A percentile compares a stretch with the other conserved stretches of the same genome.
These are phyloP conservation scores for Drosophila paramelanica DNA, from an alignment of 2,888 invertebrate genomes.

Conservation along the genomic window DNA sequence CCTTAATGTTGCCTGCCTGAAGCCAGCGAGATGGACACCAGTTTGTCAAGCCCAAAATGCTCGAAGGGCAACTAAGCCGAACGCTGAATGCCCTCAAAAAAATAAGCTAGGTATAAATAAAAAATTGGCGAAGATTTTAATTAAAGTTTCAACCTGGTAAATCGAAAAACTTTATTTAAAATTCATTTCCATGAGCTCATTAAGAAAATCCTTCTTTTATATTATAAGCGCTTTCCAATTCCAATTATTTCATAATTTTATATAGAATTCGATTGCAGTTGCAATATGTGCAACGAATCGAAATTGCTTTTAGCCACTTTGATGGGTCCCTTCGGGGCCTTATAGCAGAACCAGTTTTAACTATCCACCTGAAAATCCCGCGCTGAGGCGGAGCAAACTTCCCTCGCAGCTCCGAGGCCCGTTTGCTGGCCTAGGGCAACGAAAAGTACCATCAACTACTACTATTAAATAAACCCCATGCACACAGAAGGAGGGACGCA, in stretches of 20 bases:
- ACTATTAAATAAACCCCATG: conserved; percentile 45
- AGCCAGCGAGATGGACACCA: conserved; percentile 5
- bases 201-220: not conserved
- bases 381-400: conserved; percentile 19
- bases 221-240: no score
- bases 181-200: not conserved
- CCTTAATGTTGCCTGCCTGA: conserved; percentile 7
- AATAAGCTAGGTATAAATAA: no score
- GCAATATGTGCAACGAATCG: conserved; percentile 16
- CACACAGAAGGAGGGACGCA: conserved; percentile 4
- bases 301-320: conserved; percentile 17
- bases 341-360: conserved; percentile 31
- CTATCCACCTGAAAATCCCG: conserved; percentile 37
- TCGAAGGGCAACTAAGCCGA: not conserved
- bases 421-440: conserved; percentile 38
- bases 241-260: conserved; percentile 5
- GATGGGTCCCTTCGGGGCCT: conserved; percentile 15
- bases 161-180: no score
- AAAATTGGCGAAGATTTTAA: no score
- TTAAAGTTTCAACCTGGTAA: no score
- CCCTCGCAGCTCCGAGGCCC: conserved; percentile 17
- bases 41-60: conserved; percentile 2
- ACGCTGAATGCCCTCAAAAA: not conserved
- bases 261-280: conserved; percentile 23
- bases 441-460: conserved; percentile 43